Base-by-base conservation (phyloP, 2,113 vertebrate genomes). In the Cervus canadensis region DNA sequence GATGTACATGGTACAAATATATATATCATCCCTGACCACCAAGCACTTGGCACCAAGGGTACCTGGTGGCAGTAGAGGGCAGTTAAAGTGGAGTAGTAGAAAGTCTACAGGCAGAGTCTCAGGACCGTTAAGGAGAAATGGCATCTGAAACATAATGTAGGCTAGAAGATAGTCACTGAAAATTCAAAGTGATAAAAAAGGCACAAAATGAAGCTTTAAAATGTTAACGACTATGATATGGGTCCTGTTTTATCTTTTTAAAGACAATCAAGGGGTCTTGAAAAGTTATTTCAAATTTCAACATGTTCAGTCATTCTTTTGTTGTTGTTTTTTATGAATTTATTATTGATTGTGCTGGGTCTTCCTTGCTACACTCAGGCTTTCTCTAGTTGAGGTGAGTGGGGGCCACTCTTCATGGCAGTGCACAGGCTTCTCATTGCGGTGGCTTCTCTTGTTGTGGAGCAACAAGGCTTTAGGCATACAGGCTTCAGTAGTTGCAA, bases 171-270 rank as follows among this genome's bases (percentile, higher is more conserved):
- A 60, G 36, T 76, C 6, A 50, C 88, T 93, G 95, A 71, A 94
- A 96, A 84, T 94, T 97, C 67, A 91, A 15, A 40, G 43, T 83
- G 76, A 62, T 62, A 50, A 36, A 89, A 78, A 87, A 90, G 79
- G 57, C 10, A 89, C 25, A 25, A 82, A 81, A 40, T 36, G 48
- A 95, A 95, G 26, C 19, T 52, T 54, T 23, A 94, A 93, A 87
- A 74, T 79, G 40, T 89, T 95, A 92, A 33, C 23, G 94, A 10
- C 54, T 87, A 21, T 93, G 93, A 82, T 56, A 30, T 52, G 23
- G 83, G 2, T 48, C 33, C 60, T 87, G 4, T 57, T 89, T 91
- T 89, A 85, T 83, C 43, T 62, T 82, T 94, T 4, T 94, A 50
- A 79, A 23, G 60, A 28, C 30, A 76, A 14, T 43, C 40, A 15